Base-by-base conservation (phyloP, 2,888 invertebrate genomes). In the Cataglyphis rosenhaueri region DNA sequence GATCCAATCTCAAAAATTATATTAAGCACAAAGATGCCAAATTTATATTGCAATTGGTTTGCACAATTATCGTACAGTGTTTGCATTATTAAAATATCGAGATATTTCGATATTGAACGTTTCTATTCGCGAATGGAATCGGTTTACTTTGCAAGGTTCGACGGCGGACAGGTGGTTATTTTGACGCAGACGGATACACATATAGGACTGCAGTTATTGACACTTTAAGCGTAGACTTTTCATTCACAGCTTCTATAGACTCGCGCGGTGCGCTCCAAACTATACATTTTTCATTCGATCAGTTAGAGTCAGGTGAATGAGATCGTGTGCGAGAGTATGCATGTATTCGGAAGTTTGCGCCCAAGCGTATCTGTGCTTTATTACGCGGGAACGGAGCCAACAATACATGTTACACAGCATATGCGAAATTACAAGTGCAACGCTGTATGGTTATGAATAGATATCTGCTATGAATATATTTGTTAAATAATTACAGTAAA, bases 191-290 rank as follows among this genome's bases (percentile, higher is more conserved):
- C 55, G 68, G 66, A 76, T 55, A 68, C 55, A 21, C 52, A 29
- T 25, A 44, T 59, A 70, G 68, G 10, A 55, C 57, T 41, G 38
- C 76, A 68, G 70, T 76, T 76, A 76, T 76, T 76, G 76, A 55
- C 76, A 68, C 70, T 76, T 76, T 76, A 76, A 76, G 70, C 76
- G 76, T 66, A 76, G 76, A 76, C 76, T 76, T 68, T 76, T 76
- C 70, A 76, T 76, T 76, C 76, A 41, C 55, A 68, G 41, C 10
- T 29, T 76, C 29, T 76, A 76, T 68, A 76, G 76, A 41, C 70
- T 68, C 70, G 21, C 29, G 29, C 38, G 29, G 55, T n/a, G 65
- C 38, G 52, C 32, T 38, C 52, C 68, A 55, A 68, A 68, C 70
- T 76, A 68, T 70, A 29, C 29, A 57, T 68, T 76, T 76, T 68